Base-by-base conservation (phyloP, 2,797 vertebrate species). In the Acipenser transmontanus region DNA sequence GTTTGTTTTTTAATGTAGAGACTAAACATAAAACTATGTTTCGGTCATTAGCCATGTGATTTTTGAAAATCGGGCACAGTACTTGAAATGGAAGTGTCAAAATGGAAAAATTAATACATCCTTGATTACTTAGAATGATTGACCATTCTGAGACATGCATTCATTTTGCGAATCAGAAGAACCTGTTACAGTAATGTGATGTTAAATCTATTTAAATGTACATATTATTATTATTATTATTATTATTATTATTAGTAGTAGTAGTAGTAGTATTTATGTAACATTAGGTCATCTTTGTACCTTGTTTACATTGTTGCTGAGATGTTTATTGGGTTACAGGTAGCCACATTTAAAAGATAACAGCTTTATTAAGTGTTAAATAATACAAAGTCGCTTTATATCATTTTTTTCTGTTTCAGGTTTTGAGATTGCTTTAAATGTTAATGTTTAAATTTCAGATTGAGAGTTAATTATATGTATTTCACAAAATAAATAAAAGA, bases 261-360 rank as follows among this genome's bases (percentile, higher is more conserved):
- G 81, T 62, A 34, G 64, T 63, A 13, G 62, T 61, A 65, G 51
- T 71, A 71, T 71, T 84, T 76, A 66, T 73, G 76, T 84, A 65
- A 63, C 71, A 74, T 76, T 64, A 70, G 73, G 72, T 73, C 76
- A 74, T 80, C 79, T 72, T 78, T 72, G 74, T 78, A 82, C 73
- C 74, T 74, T 80, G 72, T 82, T 78, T 68, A 81, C 78, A 76
- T 65, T 17, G 73, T 77, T 84, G 83, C 82, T 69, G 64, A 66
- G 70, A 70, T 75, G 76, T 72, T 71, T 78, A 74, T 81, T 84
- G 78, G 78, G 81, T 82, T 78, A 79, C 70, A 68, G 72, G 65
- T 63, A 62, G 73, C 72, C 74, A 80, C 73, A 81, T 77, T 72
- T 70, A 79, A 72, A 71, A 76, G 34, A 34, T 34, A 34, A 34